phyloP scores from a whole-genome alignment of 2,113 vertebrate genomes.

The Vireo altiloquus region DNA sequence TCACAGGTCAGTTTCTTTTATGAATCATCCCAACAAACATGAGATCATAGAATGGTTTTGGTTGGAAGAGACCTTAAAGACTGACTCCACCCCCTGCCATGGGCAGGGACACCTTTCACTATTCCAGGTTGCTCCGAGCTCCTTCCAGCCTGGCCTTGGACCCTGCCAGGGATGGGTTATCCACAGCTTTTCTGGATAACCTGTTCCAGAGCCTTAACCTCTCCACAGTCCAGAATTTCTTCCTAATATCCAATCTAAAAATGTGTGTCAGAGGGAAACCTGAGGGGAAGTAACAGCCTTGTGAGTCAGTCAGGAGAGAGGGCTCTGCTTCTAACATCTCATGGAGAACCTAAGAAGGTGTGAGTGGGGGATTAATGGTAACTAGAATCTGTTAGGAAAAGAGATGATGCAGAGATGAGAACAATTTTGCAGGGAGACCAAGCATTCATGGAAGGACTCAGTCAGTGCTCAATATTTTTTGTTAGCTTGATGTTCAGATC shows the following conservation, averaged over 20 bases:
- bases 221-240: neutral
- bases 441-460: neutral
- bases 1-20: neutral
- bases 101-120: neutral
- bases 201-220: neutral
- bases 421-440: fast-evolving
- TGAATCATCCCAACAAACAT: neutral
- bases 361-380: fast-evolving
- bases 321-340: fast-evolving
- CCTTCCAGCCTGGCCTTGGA: fast-evolving
- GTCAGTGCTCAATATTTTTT: neutral
- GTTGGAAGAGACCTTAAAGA: neutral
- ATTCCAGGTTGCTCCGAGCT: neutral
- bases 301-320: neutral
- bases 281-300: neutral
- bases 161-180: neutral
- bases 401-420: neutral
- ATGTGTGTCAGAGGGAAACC: neutral
- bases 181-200: no score
- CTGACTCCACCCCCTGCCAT: neutral
- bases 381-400: neutral
- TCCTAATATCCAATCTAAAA: neutral
- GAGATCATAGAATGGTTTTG: neutral
- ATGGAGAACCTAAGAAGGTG: fast-evolving
- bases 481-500: neutral